Base-by-base conservation (phyloP, 1,140 invertebrate species). In the Danaus melanippus region DNA sequence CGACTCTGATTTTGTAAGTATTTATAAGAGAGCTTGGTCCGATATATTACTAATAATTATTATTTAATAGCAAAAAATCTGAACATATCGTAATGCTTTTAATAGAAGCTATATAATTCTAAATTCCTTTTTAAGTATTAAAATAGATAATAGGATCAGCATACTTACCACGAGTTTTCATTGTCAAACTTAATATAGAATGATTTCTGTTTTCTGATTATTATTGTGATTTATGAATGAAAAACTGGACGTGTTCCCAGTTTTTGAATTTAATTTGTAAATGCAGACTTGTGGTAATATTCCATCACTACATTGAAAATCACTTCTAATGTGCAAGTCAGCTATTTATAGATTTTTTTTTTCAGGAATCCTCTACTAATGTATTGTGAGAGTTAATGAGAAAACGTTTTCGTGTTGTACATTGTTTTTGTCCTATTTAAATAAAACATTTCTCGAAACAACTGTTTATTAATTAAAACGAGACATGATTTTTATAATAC, bases 401-500 rank as follows among this genome's bases (percentile, higher is more conserved):
- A 42, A 8, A 55, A 53, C 10, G 12, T 47, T 39, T 32, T 42
- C 39, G 9, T 51, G 32, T 21, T 12, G 49, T 46, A 53, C 53
- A 50, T 46, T 56, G 6, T 41, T 51, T 46, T 40, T 39, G 32
- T 54, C 49, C 46, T 61, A 54, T 51, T 64, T 54, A 57, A 42
- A 53, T 12, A 10, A 60, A 32, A 32, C 21, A 32, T 32, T 32
- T 32, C 6, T 32, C 21, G 21, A 2, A 32, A 32, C 21, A 32
- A 7, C 21, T 48, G 32, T 41, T 50, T 43, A 32, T 53, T 56
- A 56, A 42, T 46, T 15, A 62, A 67, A 87, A 42, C 78, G 77
- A 40, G 79, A 67, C 67, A 91, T 88, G 46, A 90, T 88, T 42
- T 86, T 87, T 42, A 92, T 60, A 41, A 92, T 68, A n/a, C 90